These are phyloP conservation scores for Nasonovia ribisnigri DNA, from an alignment of 2,888 invertebrate genomes.

Conservation along the genomic window DNA sequence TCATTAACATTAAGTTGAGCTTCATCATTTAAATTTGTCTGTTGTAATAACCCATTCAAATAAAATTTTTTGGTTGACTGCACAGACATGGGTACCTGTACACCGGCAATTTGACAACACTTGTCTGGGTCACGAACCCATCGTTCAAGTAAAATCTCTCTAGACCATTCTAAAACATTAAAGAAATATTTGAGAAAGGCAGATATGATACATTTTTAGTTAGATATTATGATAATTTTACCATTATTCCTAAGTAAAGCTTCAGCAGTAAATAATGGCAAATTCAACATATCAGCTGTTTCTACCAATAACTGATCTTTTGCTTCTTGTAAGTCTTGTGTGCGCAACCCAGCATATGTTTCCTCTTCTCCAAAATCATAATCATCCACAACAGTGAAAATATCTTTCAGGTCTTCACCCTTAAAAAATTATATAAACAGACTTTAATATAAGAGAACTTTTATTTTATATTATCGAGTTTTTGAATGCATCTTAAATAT, in stretches of 20 bases:
- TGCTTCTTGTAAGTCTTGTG: constrained; percentile 79
- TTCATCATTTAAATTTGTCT: constrained; percentile 59
- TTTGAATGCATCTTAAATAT: neutral
- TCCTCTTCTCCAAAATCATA: constrained; percentile 71
- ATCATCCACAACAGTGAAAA: constrained; percentile 73
- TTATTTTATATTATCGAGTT: neutral
- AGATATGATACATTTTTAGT: neutral
- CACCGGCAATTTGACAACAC: constrained; percentile 78
- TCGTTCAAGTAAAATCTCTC: constrained; percentile 76
- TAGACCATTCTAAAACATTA: constrained; percentile 76
- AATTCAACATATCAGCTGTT: constrained; percentile 80
- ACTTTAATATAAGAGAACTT: neutral
- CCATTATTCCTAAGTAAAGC: constrained; percentile 78
- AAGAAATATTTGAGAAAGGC: neutral
- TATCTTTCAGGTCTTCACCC: constrained; percentile 60
- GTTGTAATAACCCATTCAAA: constrained; percentile 54
- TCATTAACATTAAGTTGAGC: constrained; percentile 59
- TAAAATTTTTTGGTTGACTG: constrained; percentile 67
- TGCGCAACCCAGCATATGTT: constrained; percentile 76
- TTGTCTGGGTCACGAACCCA: constrained; percentile 78
- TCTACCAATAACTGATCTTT: constrained; percentile 80
- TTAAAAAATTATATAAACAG: neutral
- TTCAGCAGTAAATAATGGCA: constrained; percentile 79
- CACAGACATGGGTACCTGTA: constrained; percentile 75
- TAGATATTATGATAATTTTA: constrained; percentile 69